Percentiles rank a stretch among this genome's conserved stretches.
Conservation (phyloP, 2,797 vertebrate species). For the Sebastes flavidus region DNA sequence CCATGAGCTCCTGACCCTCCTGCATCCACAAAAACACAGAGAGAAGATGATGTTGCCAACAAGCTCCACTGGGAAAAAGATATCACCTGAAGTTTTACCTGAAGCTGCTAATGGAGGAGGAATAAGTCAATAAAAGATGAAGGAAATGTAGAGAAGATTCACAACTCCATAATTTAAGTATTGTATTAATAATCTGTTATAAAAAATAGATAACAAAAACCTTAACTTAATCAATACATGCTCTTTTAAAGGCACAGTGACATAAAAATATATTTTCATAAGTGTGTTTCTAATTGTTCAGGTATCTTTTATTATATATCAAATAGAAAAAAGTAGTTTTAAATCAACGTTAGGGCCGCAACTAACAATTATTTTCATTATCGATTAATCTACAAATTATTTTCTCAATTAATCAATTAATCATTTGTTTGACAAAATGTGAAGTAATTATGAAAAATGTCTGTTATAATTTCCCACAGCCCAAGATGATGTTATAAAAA, state of each 20-base stretch:
- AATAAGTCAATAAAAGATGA: background rate
- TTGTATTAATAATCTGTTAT: background rate
- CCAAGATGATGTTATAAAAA: background rate
- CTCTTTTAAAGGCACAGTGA: background rate
- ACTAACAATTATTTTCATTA: background rate
- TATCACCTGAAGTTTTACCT: background rate
- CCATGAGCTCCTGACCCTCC: constrained; percentile 90
- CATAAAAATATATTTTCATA: background rate
- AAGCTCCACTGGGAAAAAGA: background rate
- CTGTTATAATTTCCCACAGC: background rate
- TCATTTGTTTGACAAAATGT: background rate
- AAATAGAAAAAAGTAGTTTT: background rate
- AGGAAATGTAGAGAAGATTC: background rate
- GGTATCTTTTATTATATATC: background rate
- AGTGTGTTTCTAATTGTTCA: background rate
- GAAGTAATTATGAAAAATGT: background rate
- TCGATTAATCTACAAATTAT: background rate
- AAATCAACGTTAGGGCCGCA: background rate
- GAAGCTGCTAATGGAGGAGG: background rate
- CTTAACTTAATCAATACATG: background rate
- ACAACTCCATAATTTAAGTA: background rate
- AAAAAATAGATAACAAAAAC: background rate
- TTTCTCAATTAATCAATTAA: background rate
- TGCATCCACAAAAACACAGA: constrained; percentile 53
- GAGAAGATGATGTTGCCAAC: background rate